Base-by-base conservation (phyloP, 2,797 vertebrate genomes). In the Chelidonichthys spinosus region DNA sequence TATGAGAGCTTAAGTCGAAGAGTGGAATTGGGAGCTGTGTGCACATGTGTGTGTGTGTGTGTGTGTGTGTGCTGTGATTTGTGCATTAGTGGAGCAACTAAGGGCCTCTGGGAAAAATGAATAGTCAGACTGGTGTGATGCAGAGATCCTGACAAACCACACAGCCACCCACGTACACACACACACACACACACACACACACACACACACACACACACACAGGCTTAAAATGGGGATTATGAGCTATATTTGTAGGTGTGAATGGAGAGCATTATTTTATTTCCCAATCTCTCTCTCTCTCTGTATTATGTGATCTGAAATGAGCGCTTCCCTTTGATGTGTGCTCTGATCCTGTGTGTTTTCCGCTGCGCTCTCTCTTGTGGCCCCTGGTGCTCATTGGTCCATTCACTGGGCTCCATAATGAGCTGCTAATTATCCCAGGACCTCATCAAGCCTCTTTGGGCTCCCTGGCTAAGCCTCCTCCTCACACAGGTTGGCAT, bases 401-500 rank as follows among this genome's bases (percentile, higher is more conserved):
- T 68, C 89, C 74, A 89, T 91, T 90, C 89, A 85, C 66, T 72
- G 75, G 83, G 85, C 86, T 85, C 78, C 81, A 85, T 92, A 92
- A 92, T 90, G 84, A 92, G 87, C 87, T 83, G 72, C 79, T 91
- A 94, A 94, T 94, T 92, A 92, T 93, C 89, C 82, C 74, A 84
- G 90, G 89, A 93, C 89, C 84, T 87, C 87, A 85, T 92, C 81
- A 76, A 84, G 82, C 86, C 83, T 87, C 89, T 81, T 74, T 82
- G 76, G 89, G 83, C 76, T 58, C 63, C 1, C 0, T n/a, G 69
- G 83, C 76, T 65, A 74, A 86, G 74, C 85, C 82, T 85, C 82
- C 87, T 88, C 81, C 63, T 85, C 82, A 72, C 46, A 69, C 54
- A 72, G 84, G 92, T 93, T 92, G 91, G 87, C 91, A 93, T 93